Evolutionary conservation across 1,140 invertebrate genomes (phyloP).

Genomic region (Conus ventricosus): DNA sequence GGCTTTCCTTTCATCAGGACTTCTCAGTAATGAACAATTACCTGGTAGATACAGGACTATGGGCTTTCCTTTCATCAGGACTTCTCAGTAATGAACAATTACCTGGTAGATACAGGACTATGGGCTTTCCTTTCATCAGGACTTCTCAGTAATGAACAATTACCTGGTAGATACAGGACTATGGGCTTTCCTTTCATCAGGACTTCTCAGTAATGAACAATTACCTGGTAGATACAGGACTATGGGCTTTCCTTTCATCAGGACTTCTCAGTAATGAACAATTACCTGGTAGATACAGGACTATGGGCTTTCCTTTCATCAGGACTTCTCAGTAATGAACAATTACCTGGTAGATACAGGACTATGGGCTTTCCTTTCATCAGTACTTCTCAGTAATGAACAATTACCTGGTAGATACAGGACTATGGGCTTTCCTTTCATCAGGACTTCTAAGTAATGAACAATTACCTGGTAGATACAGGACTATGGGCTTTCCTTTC

Average conservation of each 20-base stretch:
- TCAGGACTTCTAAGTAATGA: neutral
- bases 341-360: neutral
- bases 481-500: neutral
- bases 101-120: neutral
- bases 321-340: neutral
- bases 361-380: neutral
- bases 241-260: neutral
- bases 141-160: too few species aligned
- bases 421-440: neutral
- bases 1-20: neutral
- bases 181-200: neutral
- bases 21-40: too few species aligned
- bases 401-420: neutral
- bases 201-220: too few species aligned
- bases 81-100: too few species aligned
- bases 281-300: neutral
- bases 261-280: too few species aligned
- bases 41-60: neutral
- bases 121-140: neutral
- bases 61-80: neutral
- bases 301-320: neutral
- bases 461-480: neutral
- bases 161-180: neutral
- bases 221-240: neutral
- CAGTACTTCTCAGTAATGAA: neutral